These are phyloP conservation scores for Ictalurus punctatus DNA, from an alignment of 2,113 vertebrate species.

Conservation along the genomic window DNA sequence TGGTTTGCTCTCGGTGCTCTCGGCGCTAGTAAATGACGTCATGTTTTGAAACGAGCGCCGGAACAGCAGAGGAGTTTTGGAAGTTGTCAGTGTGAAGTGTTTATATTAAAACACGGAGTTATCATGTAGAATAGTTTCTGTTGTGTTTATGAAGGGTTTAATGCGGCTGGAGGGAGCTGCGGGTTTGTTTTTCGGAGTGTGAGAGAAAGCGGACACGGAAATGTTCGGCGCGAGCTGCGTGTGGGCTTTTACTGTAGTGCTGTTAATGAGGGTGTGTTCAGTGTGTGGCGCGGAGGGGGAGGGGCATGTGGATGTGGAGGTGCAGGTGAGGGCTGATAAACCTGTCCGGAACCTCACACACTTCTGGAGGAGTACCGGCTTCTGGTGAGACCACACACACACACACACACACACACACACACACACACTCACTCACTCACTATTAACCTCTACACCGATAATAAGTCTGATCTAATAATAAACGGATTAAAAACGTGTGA, in stretches of 20 bases:
- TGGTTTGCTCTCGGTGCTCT: background rate
- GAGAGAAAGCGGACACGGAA: background rate
- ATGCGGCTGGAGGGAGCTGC: background rate
- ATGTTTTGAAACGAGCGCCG: background rate
- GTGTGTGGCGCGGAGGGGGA: background rate
- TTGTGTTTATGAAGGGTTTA: background rate
- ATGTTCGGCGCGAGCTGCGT: background rate
- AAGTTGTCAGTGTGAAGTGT: background rate
- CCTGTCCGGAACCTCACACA: conserved; percentile 60
- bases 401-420: background rate
- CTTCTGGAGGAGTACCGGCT: conserved; percentile 79
- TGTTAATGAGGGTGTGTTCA: conserved; percentile 12
- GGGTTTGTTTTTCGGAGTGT: background rate
- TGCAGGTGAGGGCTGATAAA: conserved; percentile 61
- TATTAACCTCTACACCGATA: background rate
- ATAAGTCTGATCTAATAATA: background rate
- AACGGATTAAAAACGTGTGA: background rate
- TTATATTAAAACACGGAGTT: background rate
- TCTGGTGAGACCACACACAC: conserved; percentile 67
- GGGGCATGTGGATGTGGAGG: conserved; percentile 20
- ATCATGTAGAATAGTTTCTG: background rate
- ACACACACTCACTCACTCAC: background rate
- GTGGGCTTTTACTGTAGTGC: background rate
- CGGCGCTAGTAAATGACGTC: conserved; percentile 3
- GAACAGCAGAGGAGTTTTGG: background rate